Evolutionary conservation across 2,113 vertebrate genomes (phyloP), one percentile per base, ranked within the genome.

Genomic region (Brachyhypopomus gauderio): DNA sequence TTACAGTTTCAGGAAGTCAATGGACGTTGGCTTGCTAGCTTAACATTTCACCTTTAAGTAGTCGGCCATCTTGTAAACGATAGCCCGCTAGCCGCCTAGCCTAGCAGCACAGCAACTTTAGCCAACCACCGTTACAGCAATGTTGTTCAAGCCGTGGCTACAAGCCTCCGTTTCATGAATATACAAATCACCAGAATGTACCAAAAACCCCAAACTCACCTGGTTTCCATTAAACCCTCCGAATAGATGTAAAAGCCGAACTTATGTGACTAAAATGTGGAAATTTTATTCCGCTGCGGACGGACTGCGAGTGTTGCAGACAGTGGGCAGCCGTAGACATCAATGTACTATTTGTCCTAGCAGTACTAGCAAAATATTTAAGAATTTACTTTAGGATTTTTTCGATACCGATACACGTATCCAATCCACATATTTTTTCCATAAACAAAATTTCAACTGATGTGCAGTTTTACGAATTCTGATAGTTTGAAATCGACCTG

Each of bases 61-160:
- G 88, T 90, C 90, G 93, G 93, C 93, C 93, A 94, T 94, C 92
- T 94, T 94, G 92, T 87, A 90, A 79, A 88, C 83, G 87, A 86
- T 90, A 89, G 85, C 81, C 70, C 16, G 62, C 55, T 52, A 45
- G 72, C 66, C 20, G 19, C 23, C 2, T 34, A 70, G 38, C 34
- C 22, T 70, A 6, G 9, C 5, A 36, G n/a, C 36, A 22, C 19
- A 34, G 20, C 20, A 30, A 17, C 25, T 11, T 11, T 11, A 62
- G n/a, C 59, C 2, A 62, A 59, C 19, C 56, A n/a, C 56, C 56
- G 56, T 59, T 59, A 63, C 60, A 25, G 62, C 62, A 36, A 20
- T 20, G 27, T 27, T 27, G 9, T 20, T 67, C 19, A 36, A 67
- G 16, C 16, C 11, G 23, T 22, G 62, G 62, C 9, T 19, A 69